phyloP scores from a whole-genome alignment of 2,888 invertebrate genomes.

The Chrysolina oricalcia region DNA sequence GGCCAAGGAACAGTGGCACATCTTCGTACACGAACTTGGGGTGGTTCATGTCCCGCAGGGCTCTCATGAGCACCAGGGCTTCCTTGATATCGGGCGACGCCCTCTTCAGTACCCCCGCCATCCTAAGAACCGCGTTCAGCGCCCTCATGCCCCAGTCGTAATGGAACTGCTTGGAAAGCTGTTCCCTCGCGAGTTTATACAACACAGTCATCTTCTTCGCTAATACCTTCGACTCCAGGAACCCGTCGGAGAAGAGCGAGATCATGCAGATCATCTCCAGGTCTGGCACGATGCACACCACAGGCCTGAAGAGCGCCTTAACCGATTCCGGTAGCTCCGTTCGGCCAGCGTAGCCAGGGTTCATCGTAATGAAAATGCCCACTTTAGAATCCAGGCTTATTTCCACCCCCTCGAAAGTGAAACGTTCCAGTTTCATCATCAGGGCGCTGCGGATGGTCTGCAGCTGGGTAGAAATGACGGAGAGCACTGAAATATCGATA shows the following conservation, averaged over 20 bases:
- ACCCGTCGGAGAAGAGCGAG: slow-evolving; percentile 94
- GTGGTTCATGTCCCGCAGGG: slow-evolving; percentile 92
- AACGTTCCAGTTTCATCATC: slow-evolving; percentile 82
- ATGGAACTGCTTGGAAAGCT: slow-evolving; percentile 93
- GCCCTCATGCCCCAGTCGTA: slow-evolving; percentile 96
- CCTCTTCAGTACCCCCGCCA: slow-evolving; percentile 91
- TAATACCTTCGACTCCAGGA: slow-evolving; percentile 89
- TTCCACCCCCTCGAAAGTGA: slow-evolving; percentile 79
- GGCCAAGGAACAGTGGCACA: slow-evolving; percentile 89
- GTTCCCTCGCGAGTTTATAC: slow-evolving; percentile 89
- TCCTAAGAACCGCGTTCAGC: slow-evolving; percentile 91
- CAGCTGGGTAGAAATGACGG: slow-evolving; percentile 93
- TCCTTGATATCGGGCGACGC: slow-evolving; percentile 87
- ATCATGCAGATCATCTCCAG: slow-evolving; percentile 93
- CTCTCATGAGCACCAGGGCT: slow-evolving; percentile 91
- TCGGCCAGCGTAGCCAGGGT: slow-evolving; percentile 93
- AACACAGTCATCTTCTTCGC: slow-evolving; percentile 96
- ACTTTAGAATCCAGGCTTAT: slow-evolving; percentile 88
- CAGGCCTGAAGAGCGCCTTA: slow-evolving; percentile 92
- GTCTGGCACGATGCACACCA: slow-evolving; percentile 94
- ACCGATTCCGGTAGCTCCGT: slow-evolving; percentile 95
- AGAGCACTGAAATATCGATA: slow-evolving; percentile 92
- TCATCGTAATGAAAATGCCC: slow-evolving; percentile 96
- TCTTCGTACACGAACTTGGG: slow-evolving; percentile 96
- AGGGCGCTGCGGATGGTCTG: slow-evolving; percentile 92